Evolutionary conservation across 2,888 invertebrate genomes (phyloP), one percentile per base, ranked within the genome.

Genomic region (Hyposoter dolosus): DNA sequence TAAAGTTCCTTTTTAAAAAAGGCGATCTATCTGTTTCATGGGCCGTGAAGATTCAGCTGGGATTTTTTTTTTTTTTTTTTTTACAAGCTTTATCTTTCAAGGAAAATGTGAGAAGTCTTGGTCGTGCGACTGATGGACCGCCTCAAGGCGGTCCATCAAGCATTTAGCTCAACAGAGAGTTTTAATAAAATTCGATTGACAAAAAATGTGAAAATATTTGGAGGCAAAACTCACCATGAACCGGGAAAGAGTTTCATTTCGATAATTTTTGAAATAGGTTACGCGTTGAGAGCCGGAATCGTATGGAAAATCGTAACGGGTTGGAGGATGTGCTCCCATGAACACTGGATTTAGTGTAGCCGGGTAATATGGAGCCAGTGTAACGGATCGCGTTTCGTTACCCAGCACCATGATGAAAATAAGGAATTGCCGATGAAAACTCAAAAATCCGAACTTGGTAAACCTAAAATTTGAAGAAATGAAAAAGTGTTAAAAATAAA

Each of bases 191-290:
- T 69, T 15, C 17, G 32, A 4, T 23, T 56, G 7, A 43, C 19
- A 17, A 15, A 75, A 65, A n/a, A 23, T n/a, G n/a, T 15, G 15
- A 63, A 28, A 17, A 32, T 15, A 15, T 12, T 56, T 28, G 56
- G 40, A 32, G 12, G 19, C 80, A 65, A 68, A 74, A 80, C 88
- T 89, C 89, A 94, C 95, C 88, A 90, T 91, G 89, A 94, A 93
- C 87, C 94, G 93, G 15, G 94, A 94, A 71, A 95, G 88, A 47
- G 91, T 91, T 86, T 95, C 94, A 89, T 94, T 94, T 84, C 94
- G 91, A 85, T 94, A 95, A 71, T 93, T 93, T 81, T 94, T 94
- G 87, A 95, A 95, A 90, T 94, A 94, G 68, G 87, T 91, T 9
- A 92, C 81, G 50, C 66, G 78, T 68, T 47, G 81, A 80, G 89